A percentile compares a stretch with the other conserved stretches of the same genome.
Evolutionary conservation across 1,140 invertebrate species (phyloP).

Genomic region (Heliconius himera): DNA sequence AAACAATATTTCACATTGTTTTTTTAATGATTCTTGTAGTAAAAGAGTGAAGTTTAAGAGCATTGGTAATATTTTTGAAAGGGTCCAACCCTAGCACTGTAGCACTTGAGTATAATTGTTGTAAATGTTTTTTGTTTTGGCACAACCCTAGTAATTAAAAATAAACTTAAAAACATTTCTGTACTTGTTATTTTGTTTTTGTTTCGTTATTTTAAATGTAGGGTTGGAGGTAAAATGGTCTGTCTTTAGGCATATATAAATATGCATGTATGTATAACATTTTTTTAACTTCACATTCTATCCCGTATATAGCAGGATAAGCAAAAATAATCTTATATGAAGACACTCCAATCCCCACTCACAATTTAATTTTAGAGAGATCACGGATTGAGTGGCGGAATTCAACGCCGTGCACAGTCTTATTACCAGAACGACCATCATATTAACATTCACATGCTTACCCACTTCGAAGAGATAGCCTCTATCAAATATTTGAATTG

Average conservation of each 20-base stretch:
- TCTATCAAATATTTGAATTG: no score
- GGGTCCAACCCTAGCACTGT: neutral
- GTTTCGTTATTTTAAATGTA: slow-evolving; percentile 13
- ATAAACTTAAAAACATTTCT: slow-evolving; percentile 12
- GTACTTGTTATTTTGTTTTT: slow-evolving; percentile 9
- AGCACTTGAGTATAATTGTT: slow-evolving; percentile 11
- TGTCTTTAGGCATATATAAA: neutral
- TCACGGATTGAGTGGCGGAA: neutral
- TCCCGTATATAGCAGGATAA: neutral
- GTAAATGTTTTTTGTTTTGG: slow-evolving; percentile 9
- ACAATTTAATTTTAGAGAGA: neutral
- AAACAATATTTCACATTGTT: slow-evolving; percentile 10
- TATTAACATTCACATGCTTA: no score
- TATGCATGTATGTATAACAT: neutral
- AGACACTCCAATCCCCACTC: neutral
- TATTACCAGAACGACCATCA: no score
- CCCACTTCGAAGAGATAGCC: no score
- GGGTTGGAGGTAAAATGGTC: neutral
- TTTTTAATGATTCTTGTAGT: slow-evolving; percentile 10
- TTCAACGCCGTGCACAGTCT: neutral
- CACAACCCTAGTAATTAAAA: slow-evolving; percentile 7
- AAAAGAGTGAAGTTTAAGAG: slow-evolving; percentile 4
- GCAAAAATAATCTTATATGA: neutral
- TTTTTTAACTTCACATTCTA: neutral
- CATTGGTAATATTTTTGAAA: slow-evolving; percentile 12